Evolutionary conservation across 2,797 vertebrate genomes (phyloP).

Genomic region (Arvicola amphibius): DNA sequence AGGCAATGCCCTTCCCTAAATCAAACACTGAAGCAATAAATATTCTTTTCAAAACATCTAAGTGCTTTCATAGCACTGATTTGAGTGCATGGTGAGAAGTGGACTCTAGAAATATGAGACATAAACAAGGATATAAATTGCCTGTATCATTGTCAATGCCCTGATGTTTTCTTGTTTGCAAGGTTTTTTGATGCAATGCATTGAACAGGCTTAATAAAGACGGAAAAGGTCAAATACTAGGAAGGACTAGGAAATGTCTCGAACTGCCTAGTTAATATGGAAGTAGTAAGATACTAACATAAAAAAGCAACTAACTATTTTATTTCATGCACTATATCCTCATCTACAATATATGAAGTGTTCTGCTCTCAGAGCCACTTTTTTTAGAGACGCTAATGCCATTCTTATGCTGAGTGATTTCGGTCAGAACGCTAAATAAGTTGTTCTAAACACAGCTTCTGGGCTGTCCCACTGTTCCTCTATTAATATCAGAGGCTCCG

Average conservation of each 20-base stretch:
- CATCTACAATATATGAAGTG: neutral
- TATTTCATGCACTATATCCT: neutral
- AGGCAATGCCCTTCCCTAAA: conserved; percentile 19
- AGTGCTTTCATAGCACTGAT: neutral
- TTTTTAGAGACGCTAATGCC: neutral
- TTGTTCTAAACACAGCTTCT: neutral
- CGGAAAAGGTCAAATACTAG: neutral
- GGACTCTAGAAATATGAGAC: neutral
- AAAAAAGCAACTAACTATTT: neutral
- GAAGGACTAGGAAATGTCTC: neutral
- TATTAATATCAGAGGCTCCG: neutral
- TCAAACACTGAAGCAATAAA: neutral
- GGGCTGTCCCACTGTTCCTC: neutral
- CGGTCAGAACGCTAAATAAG: neutral
- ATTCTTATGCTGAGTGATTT: neutral
- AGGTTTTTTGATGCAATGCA: neutral
- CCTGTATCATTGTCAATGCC: conserved; percentile 11
- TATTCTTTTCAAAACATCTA: conserved; percentile 25
- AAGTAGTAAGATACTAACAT: neutral
- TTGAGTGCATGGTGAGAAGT: neutral
- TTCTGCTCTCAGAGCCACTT: neutral
- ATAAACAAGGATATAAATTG: neutral
- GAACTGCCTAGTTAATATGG: neutral
- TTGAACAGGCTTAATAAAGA: neutral
- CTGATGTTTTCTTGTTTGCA: neutral